phyloP scores from a whole-genome alignment of 2,888 invertebrate species.

The Apodemia hepburni region DNA sequence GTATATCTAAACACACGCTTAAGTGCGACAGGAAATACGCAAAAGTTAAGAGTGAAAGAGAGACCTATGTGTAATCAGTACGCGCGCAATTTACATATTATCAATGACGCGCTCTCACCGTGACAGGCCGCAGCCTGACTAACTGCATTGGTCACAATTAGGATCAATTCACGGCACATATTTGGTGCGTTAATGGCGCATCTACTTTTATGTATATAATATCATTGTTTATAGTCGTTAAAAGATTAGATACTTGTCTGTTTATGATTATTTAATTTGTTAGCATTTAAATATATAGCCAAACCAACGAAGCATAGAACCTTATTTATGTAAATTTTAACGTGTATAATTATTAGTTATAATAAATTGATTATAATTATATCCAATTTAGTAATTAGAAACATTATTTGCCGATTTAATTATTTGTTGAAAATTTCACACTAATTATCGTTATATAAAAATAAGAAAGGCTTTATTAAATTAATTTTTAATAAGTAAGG shows the following conservation, averaged over 20 bases:
- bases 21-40: too few relatives aligned
- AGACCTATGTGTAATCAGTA: too few relatives aligned
- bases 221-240: neutral
- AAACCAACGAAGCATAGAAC: neutral
- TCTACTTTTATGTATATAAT: too few relatives aligned
- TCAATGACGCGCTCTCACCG: too few relatives aligned
- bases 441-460: neutral
- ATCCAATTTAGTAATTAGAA: neutral
- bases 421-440: neutral
- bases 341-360: neutral
- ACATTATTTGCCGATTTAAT: neutral
- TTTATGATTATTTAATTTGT: neutral
- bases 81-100: too few relatives aligned
- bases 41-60: too few relatives aligned
- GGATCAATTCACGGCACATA: too few relatives aligned
- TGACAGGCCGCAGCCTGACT: too few relatives aligned
- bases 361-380: neutral
- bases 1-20: too few relatives aligned
- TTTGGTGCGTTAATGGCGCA: too few relatives aligned
- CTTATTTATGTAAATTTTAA: neutral
- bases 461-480: neutral
- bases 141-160: too few relatives aligned
- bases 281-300: neutral
- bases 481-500: too few relatives aligned
- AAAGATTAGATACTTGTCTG: neutral